Evolutionary conservation across 2,113 vertebrate species (phyloP).

Genomic region (Amphilophus citrinellus): DNA sequence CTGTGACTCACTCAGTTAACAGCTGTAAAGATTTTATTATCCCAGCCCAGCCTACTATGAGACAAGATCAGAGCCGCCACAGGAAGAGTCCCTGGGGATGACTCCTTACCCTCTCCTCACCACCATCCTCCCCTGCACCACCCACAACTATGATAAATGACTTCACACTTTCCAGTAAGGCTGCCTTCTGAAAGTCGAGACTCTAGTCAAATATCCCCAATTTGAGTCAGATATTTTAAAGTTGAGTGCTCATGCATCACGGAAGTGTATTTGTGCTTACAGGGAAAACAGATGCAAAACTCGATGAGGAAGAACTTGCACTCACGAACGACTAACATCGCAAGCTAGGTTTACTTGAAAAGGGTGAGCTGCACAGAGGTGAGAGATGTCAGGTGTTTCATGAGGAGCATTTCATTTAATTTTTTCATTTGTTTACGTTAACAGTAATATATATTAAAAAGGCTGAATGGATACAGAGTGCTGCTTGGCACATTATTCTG

Average conservation of each 20-base stretch:
- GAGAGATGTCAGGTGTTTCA: background rate
- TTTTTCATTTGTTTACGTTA: background rate
- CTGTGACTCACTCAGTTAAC: constrained; percentile 59
- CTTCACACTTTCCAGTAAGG: constrained; percentile 52
- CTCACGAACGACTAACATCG: background rate
- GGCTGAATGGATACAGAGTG: background rate
- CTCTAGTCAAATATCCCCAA: background rate
- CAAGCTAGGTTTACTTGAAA: background rate
- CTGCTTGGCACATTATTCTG: background rate
- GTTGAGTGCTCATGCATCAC: background rate
- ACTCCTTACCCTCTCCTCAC: constrained; percentile 38
- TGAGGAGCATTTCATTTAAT: background rate
- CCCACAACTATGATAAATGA: constrained; percentile 59
- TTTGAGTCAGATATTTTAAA: background rate
- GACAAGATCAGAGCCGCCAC: constrained; percentile 70
- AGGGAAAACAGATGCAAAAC: background rate
- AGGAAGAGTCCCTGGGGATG: constrained; percentile 53
- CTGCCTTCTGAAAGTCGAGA: background rate
- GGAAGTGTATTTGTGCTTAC: fast-evolving
- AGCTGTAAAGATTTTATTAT: constrained; percentile 70
- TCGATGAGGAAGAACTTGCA: background rate
- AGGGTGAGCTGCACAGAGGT: background rate
- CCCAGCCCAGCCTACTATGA: constrained; percentile 44
- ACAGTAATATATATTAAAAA: background rate
- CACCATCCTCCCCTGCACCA: constrained; percentile 22